Evolutionary conservation across 2,797 vertebrate genomes (phyloP).

Genomic region (Phoxinus dragarum): DNA sequence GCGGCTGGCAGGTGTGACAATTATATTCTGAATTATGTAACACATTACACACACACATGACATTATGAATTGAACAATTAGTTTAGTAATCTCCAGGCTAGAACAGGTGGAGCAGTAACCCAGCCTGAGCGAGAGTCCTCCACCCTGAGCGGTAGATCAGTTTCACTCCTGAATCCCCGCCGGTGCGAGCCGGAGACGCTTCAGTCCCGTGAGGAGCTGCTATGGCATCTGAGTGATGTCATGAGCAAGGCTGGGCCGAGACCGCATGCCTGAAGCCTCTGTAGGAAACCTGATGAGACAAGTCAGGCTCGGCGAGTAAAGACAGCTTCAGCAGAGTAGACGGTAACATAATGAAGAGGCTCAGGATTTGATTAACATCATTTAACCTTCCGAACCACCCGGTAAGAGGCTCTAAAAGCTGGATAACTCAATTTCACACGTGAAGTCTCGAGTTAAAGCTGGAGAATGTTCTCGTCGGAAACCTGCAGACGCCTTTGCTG

Average conservation of each 20-base stretch:
- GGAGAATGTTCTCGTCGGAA: slow-evolving; percentile 2
- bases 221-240: slow-evolving; percentile 71
- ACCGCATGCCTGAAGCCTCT: slow-evolving; percentile 56
- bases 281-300: slow-evolving; percentile 77
- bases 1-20: not conserved
- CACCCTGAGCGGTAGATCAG: slow-evolving; percentile 14
- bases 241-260: slow-evolving; percentile 63
- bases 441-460: slow-evolving; percentile 15
- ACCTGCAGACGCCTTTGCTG: not conserved
- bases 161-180: not conserved
- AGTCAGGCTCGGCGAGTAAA: slow-evolving; percentile 66
- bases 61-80: not conserved
- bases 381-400: slow-evolving; percentile 7
- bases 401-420: slow-evolving; percentile 44
- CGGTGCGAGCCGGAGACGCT: not conserved
- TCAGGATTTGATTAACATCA: slow-evolving; percentile 38
- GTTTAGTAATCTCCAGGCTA: not conserved
- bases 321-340: slow-evolving; percentile 24
- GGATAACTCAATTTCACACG: slow-evolving; percentile 27
- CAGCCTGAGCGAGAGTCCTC: slow-evolving; percentile 14
- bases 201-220: slow-evolving; percentile 44
- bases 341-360: slow-evolving; percentile 15
- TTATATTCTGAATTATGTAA: not conserved
- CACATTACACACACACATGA: not conserved
- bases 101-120: slow-evolving; percentile 13